phyloP scores from a whole-genome alignment of 2,888 invertebrate genomes.

The Xestia c-nigrum region DNA sequence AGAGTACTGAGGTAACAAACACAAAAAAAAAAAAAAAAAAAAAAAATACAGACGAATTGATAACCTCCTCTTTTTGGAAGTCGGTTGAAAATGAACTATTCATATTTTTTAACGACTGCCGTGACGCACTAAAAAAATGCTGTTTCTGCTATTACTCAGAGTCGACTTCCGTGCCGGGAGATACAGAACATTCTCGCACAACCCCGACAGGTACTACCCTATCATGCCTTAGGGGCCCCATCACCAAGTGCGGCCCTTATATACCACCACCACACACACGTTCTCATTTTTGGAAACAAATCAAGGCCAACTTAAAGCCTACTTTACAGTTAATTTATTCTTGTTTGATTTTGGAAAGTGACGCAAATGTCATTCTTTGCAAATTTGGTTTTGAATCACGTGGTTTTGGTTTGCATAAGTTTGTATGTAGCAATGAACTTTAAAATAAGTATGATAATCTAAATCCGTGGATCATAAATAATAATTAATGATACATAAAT shows the following conservation, averaged over 20 bases:
- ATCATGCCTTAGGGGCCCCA: neutral
- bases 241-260: neutral
- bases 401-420: conserved; percentile 13
- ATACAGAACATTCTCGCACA: neutral
- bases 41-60: too few relatives aligned
- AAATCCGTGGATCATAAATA: neutral
- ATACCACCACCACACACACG: neutral
- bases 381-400: neutral
- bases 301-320: neutral
- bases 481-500: neutral
- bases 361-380: neutral
- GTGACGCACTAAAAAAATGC: too few relatives aligned
- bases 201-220: neutral
- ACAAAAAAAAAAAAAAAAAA: too few relatives aligned
- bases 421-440: conserved; percentile 22
- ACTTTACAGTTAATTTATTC: neutral
- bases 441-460: neutral
- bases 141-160: neutral
- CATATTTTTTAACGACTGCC: too few relatives aligned
- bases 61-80: too few relatives aligned
- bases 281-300: neutral
- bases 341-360: neutral
- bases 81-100: too few relatives aligned
- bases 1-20: too few relatives aligned
- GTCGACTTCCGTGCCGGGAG: neutral